These are phyloP conservation scores for Thereuonema tuberculata DNA, from an alignment of 1,140 invertebrate genomes.

Conservation along the genomic window DNA sequence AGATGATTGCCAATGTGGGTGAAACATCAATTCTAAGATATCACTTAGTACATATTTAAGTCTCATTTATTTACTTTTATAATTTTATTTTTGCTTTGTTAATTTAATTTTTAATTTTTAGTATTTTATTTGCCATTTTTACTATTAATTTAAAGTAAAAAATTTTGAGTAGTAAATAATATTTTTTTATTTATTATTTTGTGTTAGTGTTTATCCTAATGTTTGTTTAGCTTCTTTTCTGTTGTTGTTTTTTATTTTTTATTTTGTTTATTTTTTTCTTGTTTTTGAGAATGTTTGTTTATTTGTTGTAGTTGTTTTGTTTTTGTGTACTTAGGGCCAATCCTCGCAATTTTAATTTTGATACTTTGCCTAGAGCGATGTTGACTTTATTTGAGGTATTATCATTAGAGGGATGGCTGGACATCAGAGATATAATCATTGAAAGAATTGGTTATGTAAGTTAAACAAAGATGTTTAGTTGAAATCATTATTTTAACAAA, in stretches of 20 bases:
- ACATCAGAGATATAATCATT: slow-evolving; percentile 93
- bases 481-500: too few species aligned
- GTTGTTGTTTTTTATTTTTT: background rate
- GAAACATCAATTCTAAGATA: too few species aligned
- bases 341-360: slow-evolving; percentile 97
- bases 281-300: background rate
- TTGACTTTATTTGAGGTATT: slow-evolving; percentile 96
- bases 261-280: too few species aligned
- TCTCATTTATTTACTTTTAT: slow-evolving; percentile 9
- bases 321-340: slow-evolving; percentile 60
- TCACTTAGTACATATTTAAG: too few species aligned
- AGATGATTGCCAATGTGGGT: too few species aligned
- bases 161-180: too few species aligned
- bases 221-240: too few species aligned
- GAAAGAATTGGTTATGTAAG: slow-evolving; percentile 84
- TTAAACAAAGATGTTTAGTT: too few species aligned
- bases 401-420: slow-evolving; percentile 98
- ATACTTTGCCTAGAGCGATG: slow-evolving; percentile 97
- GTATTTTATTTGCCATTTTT: background rate
- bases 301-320: background rate
- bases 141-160: background rate
- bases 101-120: slow-evolving; percentile 8
- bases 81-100: slow-evolving; percentile 5
- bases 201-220: too few species aligned
- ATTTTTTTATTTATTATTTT: too few species aligned